phyloP scores from a whole-genome alignment of 2,888 invertebrate species.

The Criorhina ranunculi region DNA sequence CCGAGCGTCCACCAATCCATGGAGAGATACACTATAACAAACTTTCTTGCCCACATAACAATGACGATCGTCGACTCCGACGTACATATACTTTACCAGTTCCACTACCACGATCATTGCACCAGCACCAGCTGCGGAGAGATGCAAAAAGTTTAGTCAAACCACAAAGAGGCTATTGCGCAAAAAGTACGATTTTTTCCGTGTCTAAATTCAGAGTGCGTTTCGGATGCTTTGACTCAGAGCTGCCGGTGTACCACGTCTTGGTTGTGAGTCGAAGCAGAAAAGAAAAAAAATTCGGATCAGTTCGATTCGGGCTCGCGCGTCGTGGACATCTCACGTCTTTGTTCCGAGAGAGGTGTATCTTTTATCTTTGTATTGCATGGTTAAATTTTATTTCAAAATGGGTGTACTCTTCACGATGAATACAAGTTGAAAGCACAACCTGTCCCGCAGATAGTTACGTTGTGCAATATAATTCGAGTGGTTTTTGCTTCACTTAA shows the following conservation, averaged over 20 bases:
- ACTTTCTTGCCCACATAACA: slow-evolving; percentile 32
- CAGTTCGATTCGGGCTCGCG: slow-evolving; percentile 72
- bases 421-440: slow-evolving; percentile 59
- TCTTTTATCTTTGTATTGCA: slow-evolving; percentile 32
- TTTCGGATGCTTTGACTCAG: slow-evolving; percentile 52
- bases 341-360: slow-evolving; percentile 44
- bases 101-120: slow-evolving; percentile 44
- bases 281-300: slow-evolving; percentile 49
- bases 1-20: slow-evolving; percentile 17
- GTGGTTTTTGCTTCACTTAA: slow-evolving; percentile 55
- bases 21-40: slow-evolving; percentile 10
- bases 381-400: slow-evolving; percentile 30
- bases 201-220: slow-evolving; percentile 59
- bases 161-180: slow-evolving; percentile 58
- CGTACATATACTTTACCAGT: slow-evolving; percentile 42
- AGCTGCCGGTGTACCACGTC: slow-evolving; percentile 56
- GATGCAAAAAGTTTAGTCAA: slow-evolving; percentile 59
- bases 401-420: slow-evolving; percentile 63
- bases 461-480: slow-evolving; percentile 56
- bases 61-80: slow-evolving; percentile 42
- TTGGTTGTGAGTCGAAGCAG: slow-evolving; percentile 41
- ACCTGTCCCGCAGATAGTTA: slow-evolving; percentile 55
- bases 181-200: slow-evolving; percentile 56
- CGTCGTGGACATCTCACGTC: slow-evolving; percentile 67
- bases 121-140: slow-evolving; percentile 40